phyloP scores from a whole-genome alignment of 2,888 invertebrate species.

The Drosophila subquinaria region DNA sequence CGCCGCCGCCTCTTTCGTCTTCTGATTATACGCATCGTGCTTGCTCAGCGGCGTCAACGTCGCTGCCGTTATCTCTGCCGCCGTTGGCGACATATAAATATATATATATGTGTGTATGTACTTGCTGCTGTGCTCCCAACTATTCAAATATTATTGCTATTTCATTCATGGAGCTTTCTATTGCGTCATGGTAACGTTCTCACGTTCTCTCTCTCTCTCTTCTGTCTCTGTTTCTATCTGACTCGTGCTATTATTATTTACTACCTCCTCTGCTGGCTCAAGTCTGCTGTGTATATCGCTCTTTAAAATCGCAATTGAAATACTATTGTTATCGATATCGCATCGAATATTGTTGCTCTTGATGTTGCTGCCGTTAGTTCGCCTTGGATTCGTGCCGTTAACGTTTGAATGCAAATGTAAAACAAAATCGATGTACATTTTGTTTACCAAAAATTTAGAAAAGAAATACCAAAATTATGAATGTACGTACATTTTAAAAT shows the following conservation, averaged over 20 bases:
- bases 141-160: conserved; percentile 19
- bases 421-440: conserved; percentile 46
- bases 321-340: conserved; percentile 1
- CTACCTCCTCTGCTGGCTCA: not conserved
- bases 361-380: conserved; percentile 4
- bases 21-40: not conserved
- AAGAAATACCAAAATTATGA: conserved; percentile 30
- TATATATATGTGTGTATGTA: conserved; percentile 9
- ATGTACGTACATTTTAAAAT: conserved; percentile 25
- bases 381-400: conserved; percentile 12
- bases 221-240: conserved; percentile 1
- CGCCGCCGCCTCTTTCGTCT: not conserved
- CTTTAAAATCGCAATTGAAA: conserved; percentile 3
- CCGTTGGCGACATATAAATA: conserved; percentile 51
- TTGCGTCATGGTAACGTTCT: conserved; percentile 45
- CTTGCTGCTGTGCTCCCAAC: conserved; percentile 21
- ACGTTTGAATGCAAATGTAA: conserved; percentile 29
- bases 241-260: conserved; percentile 6
- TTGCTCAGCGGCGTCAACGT: conserved; percentile 20
- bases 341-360: not conserved
- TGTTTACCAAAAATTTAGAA: conserved; percentile 56
- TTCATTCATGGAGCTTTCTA: conserved; percentile 37
- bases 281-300: not conserved
- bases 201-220: conserved; percentile 14
- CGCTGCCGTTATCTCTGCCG: conserved; percentile 50